These are phyloP conservation scores for Vollenhovia emeryi DNA, from an alignment of 1,140 invertebrate genomes.

Conservation along the genomic window DNA sequence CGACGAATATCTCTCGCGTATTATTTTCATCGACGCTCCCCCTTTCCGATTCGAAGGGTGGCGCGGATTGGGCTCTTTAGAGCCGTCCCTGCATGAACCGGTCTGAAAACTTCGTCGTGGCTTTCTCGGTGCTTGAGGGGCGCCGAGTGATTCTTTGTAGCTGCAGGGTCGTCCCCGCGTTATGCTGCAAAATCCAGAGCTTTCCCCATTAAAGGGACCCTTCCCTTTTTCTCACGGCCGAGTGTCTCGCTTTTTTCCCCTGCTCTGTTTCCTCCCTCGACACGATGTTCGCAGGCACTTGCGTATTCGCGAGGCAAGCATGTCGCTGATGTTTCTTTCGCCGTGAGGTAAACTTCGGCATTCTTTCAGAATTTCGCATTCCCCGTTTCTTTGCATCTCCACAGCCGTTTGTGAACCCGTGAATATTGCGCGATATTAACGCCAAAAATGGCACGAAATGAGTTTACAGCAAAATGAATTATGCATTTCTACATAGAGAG, in stretches of 20 bases:
- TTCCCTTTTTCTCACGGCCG: slow-evolving; percentile 24
- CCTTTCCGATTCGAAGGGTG: slow-evolving; percentile 36
- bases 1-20: slow-evolving; percentile 38
- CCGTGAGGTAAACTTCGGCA: background rate
- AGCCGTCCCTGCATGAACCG: slow-evolving; percentile 54
- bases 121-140: slow-evolving; percentile 59
- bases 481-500: background rate
- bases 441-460: background rate
- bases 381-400: background rate
- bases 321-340: slow-evolving; percentile 5
- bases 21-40: slow-evolving; percentile 53
- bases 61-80: slow-evolving; percentile 66
- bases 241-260: slow-evolving; percentile 25
- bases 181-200: slow-evolving; percentile 71
- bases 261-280: slow-evolving; percentile 16
- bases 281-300: slow-evolving; percentile 53
- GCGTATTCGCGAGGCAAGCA: slow-evolving; percentile 25
- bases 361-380: slow-evolving; percentile 1
- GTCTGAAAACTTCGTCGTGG: slow-evolving; percentile 71
- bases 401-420: background rate
- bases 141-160: slow-evolving; percentile 74
- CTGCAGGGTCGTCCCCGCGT: slow-evolving; percentile 66
- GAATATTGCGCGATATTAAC: background rate
- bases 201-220: slow-evolving; percentile 67
- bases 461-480: background rate